Evolutionary conservation across 2,113 vertebrate genomes (phyloP).

Genomic region (Puma concolor): DNA sequence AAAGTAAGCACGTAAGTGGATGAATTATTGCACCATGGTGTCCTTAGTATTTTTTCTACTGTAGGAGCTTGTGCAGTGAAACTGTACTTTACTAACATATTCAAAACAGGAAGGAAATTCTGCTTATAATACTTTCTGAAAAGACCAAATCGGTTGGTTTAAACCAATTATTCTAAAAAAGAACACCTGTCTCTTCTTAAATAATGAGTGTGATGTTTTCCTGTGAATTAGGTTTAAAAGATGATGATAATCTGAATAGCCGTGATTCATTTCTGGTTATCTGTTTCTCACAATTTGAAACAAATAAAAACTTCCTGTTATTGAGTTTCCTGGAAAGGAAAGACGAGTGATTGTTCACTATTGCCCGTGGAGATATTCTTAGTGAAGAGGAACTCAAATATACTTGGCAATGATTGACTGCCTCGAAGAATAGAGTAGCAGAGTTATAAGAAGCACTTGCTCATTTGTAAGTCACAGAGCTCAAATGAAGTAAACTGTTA

Average conservation of each 20-base stretch:
- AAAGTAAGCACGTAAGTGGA: background rate
- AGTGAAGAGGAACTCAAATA: conserved; percentile 63
- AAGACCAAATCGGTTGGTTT: conserved; percentile 45
- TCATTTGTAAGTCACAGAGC: background rate
- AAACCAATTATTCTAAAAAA: conserved; percentile 49
- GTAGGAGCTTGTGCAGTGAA: background rate
- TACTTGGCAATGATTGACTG: conserved; percentile 54
- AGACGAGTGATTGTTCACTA: conserved; percentile 60
- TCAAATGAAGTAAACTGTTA: conserved; percentile 15
- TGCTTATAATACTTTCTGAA: conserved; percentile 44
- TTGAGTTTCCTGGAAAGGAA: conserved; percentile 67
- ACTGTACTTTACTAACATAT: background rate
- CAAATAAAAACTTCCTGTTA: conserved; percentile 66
- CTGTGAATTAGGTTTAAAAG: conserved; percentile 52
- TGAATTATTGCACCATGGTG: background rate
- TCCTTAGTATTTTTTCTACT: background rate
- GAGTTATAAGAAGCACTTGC: background rate
- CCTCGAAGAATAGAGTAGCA: conserved; percentile 43
- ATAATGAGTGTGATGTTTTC: conserved; percentile 52
- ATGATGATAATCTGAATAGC: conserved; percentile 41
- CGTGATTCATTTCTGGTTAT: conserved; percentile 64
- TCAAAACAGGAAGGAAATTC: conserved; percentile 20
- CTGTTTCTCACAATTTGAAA: conserved; percentile 57
- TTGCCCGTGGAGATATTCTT: conserved; percentile 54
- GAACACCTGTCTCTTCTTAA: conserved; percentile 64